Evolutionary conservation across 2,888 invertebrate genomes (phyloP).

Genomic region (Sinhomidia bicolor): DNA sequence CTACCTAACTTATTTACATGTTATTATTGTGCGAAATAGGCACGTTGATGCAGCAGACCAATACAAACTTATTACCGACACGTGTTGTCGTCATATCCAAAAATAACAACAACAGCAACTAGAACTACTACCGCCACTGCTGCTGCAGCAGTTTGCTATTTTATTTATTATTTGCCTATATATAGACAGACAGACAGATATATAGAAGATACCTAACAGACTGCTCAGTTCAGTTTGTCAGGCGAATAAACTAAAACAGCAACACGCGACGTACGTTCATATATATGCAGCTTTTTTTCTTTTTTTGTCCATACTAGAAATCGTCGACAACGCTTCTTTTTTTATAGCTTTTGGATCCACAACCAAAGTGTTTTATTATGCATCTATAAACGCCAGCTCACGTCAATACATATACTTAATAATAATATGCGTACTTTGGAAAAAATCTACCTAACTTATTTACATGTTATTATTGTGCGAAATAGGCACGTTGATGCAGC

Average conservation of each 20-base stretch:
- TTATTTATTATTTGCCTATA: too few relatives aligned
- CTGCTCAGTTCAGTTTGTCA: too few relatives aligned
- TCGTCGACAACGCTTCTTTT: not conserved
- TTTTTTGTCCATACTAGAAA: too few relatives aligned
- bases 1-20: conserved; percentile 47
- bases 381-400: conserved; percentile 60
- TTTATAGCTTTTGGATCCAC: conserved; percentile 23
- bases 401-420: conserved; percentile 47
- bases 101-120: not conserved
- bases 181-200: too few relatives aligned
- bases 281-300: not conserved
- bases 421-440: not conserved
- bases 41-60: not conserved
- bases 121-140: not conserved
- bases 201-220: too few relatives aligned
- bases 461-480: not conserved
- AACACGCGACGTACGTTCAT: too few relatives aligned
- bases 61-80: not conserved
- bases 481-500: not conserved
- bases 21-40: conserved; percentile 30
- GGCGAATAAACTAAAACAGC: not conserved
- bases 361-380: conserved; percentile 63
- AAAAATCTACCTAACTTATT: conserved; percentile 43
- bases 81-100: not conserved
- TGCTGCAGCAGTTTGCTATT: too few relatives aligned